Evolutionary conservation across 2,888 invertebrate genomes (phyloP).

Genomic region (Acanthopleura granulata): DNA sequence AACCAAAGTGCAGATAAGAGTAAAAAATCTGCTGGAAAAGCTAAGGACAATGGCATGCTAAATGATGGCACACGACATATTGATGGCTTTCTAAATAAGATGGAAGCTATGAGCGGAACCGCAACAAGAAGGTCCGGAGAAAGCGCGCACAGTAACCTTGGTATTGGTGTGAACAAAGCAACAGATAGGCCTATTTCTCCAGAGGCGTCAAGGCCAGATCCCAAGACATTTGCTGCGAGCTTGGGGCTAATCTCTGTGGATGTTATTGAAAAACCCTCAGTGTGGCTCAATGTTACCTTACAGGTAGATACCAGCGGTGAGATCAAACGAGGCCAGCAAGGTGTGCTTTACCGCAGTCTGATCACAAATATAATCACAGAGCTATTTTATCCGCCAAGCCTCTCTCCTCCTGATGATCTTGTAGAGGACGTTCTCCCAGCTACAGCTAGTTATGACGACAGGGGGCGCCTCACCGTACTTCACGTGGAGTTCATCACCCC

Average conservation of each 20-base stretch:
- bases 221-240: background rate
- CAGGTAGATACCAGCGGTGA: background rate
- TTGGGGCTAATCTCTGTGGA: background rate
- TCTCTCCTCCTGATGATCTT: background rate
- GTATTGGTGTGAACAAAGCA: too few species aligned
- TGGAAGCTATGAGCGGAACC: too few species aligned
- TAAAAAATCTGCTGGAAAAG: too few species aligned
- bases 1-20: too few species aligned
- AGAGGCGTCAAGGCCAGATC: too few species aligned
- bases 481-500: background rate
- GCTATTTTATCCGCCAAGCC: background rate
- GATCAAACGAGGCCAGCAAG: background rate
- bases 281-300: conserved; percentile 7
- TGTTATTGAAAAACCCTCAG: background rate
- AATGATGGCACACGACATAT: too few species aligned
- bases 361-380: background rate
- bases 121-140: too few species aligned
- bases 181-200: too few species aligned
- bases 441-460: conserved; percentile 3
- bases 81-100: too few species aligned
- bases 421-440: background rate
- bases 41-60: too few species aligned
- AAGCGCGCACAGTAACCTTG: too few species aligned
- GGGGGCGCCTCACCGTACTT: background rate
- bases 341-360: background rate